Percentiles rank a stretch among this genome's conserved stretches.
Conservation (phyloP, 2,888 invertebrate species). For the Erebia epiphron region DNA sequence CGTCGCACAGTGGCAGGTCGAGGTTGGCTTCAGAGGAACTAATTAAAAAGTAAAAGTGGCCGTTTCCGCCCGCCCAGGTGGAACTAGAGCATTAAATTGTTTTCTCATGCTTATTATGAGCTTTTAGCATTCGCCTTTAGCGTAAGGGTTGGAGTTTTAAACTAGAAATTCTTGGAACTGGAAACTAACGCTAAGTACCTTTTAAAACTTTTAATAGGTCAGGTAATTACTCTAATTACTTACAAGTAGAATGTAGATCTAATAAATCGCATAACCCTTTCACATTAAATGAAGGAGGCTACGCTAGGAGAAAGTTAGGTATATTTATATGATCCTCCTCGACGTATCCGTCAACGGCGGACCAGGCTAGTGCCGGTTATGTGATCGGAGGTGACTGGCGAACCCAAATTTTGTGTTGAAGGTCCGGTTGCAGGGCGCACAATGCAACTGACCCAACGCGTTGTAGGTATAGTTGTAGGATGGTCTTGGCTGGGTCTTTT, state of each 20-base stretch:
- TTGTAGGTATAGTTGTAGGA: too few relatives aligned
- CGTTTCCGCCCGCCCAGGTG: conserved; percentile 32
- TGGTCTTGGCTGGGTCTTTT: too few relatives aligned
- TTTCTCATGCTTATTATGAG: conserved; percentile 35
- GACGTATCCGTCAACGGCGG: too few relatives aligned
- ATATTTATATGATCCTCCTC: too few relatives aligned
- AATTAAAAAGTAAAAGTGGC: conserved; percentile 38
- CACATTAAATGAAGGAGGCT: too few relatives aligned
- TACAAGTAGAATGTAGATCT: not conserved
- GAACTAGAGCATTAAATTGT: conserved; percentile 36
- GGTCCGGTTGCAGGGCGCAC: too few relatives aligned
- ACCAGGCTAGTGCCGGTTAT: too few relatives aligned
- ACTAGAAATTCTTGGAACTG: conserved; percentile 16
- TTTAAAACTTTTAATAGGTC: not conserved
- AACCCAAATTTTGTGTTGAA: too few relatives aligned
- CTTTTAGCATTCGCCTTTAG: conserved; percentile 14
- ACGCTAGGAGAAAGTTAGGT: too few relatives aligned
- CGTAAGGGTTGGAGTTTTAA: conserved; percentile 2
- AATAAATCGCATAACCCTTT: too few relatives aligned
- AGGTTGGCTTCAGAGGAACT: conserved; percentile 36
- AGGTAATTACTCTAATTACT: not conserved
- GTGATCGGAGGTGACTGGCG: too few relatives aligned
- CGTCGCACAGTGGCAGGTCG: conserved; percentile 24
- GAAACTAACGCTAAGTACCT: not conserved
- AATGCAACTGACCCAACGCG: too few relatives aligned